Conservation (phyloP, 2,797 vertebrate genomes). For the Sebastes umbrosus region DNA sequence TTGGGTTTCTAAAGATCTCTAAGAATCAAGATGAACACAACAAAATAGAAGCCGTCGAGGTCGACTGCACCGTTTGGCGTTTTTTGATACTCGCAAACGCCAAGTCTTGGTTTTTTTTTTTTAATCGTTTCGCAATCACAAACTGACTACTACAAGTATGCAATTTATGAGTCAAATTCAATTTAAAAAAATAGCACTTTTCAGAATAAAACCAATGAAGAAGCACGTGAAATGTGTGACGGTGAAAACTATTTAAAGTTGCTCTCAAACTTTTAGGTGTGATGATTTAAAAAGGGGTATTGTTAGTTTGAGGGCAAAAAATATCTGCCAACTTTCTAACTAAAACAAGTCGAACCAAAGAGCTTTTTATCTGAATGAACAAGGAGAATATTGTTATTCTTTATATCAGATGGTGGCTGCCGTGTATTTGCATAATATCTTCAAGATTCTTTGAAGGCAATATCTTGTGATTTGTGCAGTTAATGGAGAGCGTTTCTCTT, state of each 20-base stretch:
- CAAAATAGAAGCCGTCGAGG: constrained; percentile 49
- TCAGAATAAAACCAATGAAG: constrained; percentile 69
- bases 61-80: constrained; percentile 33
- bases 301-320: constrained; percentile 20
- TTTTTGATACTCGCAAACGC: constrained; percentile 24
- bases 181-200: constrained; percentile 73
- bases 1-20: constrained; percentile 55
- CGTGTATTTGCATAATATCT: constrained; percentile 1
- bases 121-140: constrained; percentile 61
- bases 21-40: constrained; percentile 62
- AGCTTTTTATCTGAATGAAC: constrained; percentile 20
- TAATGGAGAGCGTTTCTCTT: constrained; percentile 7
- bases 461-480: constrained; percentile 24
- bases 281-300: constrained; percentile 21
- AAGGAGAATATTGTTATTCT: background rate
- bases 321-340: constrained; percentile 19
- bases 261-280: constrained; percentile 33
- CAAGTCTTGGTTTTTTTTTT: constrained; percentile 25
- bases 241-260: constrained; percentile 42
- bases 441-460: background rate
- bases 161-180: constrained; percentile 67
- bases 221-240: constrained; percentile 59
- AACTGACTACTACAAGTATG: constrained; percentile 71
- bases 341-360: constrained; percentile 23
- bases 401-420: background rate